Conservation (phyloP, 2,113 vertebrate genomes). For the Catharus fuscescens region DNA sequence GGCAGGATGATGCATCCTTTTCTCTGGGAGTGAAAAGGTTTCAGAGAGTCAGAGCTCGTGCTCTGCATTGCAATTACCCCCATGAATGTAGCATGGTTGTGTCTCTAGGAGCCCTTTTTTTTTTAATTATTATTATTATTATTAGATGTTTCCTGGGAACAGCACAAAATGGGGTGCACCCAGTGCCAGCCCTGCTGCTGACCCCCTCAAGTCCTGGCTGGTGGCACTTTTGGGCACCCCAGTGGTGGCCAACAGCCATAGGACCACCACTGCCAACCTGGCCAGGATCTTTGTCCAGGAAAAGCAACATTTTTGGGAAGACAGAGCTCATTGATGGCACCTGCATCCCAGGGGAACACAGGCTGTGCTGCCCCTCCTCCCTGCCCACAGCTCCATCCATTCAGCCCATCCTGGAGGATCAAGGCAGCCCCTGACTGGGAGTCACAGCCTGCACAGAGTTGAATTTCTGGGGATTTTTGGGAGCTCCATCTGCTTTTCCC, state of each 20-base stretch:
- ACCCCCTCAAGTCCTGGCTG: not conserved
- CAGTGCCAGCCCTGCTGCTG: not conserved
- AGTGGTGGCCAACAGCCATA: fast-evolving
- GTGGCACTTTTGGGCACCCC: not conserved
- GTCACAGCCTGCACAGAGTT: fast-evolving
- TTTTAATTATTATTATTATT: not conserved
- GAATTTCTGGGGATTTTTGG: not conserved
- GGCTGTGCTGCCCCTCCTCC: not conserved
- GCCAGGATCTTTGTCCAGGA: not conserved
- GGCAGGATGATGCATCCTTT: conserved; percentile 79
- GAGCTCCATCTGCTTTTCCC: not conserved
- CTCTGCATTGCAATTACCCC: conserved; percentile 33
- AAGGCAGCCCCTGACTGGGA: not conserved
- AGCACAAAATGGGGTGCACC: fast-evolving
- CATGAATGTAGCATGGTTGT: not conserved
- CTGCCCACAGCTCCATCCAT: not conserved
- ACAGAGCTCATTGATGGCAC: not conserved
- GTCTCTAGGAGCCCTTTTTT: not conserved
- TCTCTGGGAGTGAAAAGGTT: conserved; percentile 69
- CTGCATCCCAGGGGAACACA: not conserved
- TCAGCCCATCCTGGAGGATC: not conserved
- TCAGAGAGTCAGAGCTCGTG: conserved; percentile 49
- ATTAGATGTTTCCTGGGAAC: conserved; percentile 16
- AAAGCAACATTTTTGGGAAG: not conserved
- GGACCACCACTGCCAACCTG: not conserved